phyloP scores from a whole-genome alignment of 2,888 invertebrate genomes.

The Hedya salicella region DNA sequence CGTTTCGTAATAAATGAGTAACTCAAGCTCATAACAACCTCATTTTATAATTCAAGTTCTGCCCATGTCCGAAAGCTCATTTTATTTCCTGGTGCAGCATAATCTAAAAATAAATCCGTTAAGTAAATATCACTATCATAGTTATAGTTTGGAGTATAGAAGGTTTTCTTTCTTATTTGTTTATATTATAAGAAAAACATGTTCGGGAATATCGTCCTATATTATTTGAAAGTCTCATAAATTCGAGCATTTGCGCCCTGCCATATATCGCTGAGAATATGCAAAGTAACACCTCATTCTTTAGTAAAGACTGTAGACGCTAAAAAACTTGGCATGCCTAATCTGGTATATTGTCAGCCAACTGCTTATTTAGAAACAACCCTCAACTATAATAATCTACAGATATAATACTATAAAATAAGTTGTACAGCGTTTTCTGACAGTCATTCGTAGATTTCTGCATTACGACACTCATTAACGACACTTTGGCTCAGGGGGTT shows the following conservation, averaged over 20 bases:
- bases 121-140: constrained; percentile 8
- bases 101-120: constrained; percentile 13
- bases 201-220: background rate
- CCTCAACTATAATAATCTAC: no score
- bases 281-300: no score
- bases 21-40: constrained; percentile 4
- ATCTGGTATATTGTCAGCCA: no score
- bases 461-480: no score
- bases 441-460: no score
- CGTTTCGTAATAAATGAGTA: background rate
- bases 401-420: no score
- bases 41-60: constrained; percentile 23
- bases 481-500: no score
- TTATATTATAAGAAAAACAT: background rate
- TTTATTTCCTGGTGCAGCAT: constrained; percentile 16
- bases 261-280: background rate
- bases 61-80: background rate
- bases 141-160: background rate
- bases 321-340: no score
- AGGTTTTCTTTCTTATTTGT: background rate
- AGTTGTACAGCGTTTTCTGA: no score
- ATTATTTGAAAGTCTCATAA: background rate
- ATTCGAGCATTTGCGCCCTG: background rate
- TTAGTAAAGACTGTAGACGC: no score
- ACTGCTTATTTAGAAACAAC: no score